phyloP scores from a whole-genome alignment of 2,888 invertebrate genomes.

The Schizaphis graminum region DNA sequence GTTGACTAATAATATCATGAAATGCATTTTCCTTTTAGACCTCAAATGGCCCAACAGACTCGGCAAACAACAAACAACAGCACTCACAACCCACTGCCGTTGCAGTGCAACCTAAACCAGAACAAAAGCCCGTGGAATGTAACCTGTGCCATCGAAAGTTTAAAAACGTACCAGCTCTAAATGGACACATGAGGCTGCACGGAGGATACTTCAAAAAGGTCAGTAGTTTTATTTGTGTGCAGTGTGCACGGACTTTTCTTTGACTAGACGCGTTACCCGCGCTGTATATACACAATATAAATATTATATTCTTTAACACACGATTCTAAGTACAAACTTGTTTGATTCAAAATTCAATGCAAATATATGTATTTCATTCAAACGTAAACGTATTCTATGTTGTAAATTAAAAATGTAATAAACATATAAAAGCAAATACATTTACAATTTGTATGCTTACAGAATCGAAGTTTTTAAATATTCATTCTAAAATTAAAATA shows the following conservation, averaged over 20 bases:
- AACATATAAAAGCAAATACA: neutral
- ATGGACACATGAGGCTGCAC: conserved; percentile 98
- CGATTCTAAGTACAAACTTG: neutral
- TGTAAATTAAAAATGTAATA: neutral
- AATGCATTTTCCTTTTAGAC: conserved; percentile 12
- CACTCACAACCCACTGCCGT: conserved; percentile 67
- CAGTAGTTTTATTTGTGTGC: conserved; percentile 67
- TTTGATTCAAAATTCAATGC: neutral
- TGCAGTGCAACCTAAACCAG: conserved; percentile 72
- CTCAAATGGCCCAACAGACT: conserved; percentile 70
- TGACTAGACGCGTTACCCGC: neutral
- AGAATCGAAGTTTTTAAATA: neutral
- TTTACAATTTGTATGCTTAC: neutral
- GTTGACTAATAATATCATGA: neutral
- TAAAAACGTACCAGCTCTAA: conserved; percentile 97
- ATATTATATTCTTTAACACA: neutral
- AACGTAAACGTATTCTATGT: neutral
- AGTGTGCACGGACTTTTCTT: neutral
- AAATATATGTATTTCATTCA: neutral
- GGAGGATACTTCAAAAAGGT: conserved; percentile 97
- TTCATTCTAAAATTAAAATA: neutral
- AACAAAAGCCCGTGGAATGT: conserved; percentile 88
- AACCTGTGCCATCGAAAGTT: conserved; percentile 95
- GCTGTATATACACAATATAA: neutral
- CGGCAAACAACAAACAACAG: conserved; percentile 70